Base-by-base conservation (phyloP, 1,140 invertebrate species). In the Drosophila hydei region DNA sequence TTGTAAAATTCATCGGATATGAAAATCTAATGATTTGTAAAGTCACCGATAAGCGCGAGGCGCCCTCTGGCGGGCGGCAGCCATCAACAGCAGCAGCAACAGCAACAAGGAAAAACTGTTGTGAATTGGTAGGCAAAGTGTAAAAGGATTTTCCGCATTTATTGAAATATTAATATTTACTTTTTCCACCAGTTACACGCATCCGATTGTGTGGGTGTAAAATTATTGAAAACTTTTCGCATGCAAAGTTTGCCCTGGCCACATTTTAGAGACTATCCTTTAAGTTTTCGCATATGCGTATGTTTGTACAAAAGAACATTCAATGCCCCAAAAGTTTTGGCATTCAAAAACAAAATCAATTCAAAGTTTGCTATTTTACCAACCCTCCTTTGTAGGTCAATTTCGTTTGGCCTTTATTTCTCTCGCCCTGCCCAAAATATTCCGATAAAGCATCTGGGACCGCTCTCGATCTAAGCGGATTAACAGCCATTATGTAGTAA, bases 1-100 rank as follows among this genome's bases (percentile, higher is more conserved):
- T 79, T 88, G 83, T 88, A 83, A 88, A 88, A 88, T 88, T 88
- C 83, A 88, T 88, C 83, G 83, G 83, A 88, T 88, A 83, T 88
- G 83, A 88, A 88, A 88, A 83, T 88, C 83, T 88, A 88, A 88
- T 88, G 83, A 88, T 88, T 88, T 88, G 83, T 88, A 88, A 88
- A 88, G 83, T 77, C 78, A 59, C 56, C 72, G 83, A 88, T 88
- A 88, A 88, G 83, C 78, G 76, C 40, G 33, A 50, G 67, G 77
- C 25, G 73, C 76, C 72, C 55, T 43, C 48, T 68, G 77, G 77
- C 61, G 59, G 23, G 38, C 45, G 48, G 21, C 45, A 47, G 19
- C 21, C 45, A 12, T 18, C 36, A 60, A 14, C 11, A 14, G 16
- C 11, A 65, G 14, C 16, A 43, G 16, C 51, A 47, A 58, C 1